These are phyloP conservation scores for Siniperca undulata DNA, from an alignment of 2,797 vertebrate species.

Conservation along the genomic window DNA sequence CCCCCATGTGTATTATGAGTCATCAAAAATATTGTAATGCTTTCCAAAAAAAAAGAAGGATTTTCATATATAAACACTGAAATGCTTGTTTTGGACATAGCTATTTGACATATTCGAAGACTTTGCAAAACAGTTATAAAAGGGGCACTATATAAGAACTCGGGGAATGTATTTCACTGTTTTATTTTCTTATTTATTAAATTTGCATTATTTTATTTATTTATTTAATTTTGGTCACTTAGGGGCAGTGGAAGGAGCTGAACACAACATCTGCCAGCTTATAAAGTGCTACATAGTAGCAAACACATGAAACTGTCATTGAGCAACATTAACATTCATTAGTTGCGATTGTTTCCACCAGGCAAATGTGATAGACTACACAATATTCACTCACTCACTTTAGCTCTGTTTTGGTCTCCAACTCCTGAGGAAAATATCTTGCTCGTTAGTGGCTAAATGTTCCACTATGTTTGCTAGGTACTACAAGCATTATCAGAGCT, in stretches of 20 bases:
- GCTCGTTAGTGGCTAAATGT: not conserved
- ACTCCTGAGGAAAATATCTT: not conserved
- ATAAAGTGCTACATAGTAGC: not conserved
- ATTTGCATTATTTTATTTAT: no score
- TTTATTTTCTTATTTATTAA: no score
- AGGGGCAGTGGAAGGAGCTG: no score
- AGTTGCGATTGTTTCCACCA: not conserved
- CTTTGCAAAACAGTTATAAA: no score
- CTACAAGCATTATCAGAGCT: not conserved
- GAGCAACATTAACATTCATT: no score
- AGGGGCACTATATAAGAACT: no score
- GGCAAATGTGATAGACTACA: not conserved
- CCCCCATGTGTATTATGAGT: not conserved
- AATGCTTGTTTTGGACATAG: not conserved
- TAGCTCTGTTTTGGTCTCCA: constrained; percentile 1
- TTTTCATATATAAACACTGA: not conserved
- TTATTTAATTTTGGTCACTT: no score
- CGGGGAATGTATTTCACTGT: no score
- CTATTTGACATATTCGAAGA: no score
- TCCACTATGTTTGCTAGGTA: no score
- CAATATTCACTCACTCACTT: not conserved
- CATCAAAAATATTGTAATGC: not conserved
- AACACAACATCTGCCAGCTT: no score
- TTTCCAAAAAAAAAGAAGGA: not conserved
- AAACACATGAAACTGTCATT: no score